phyloP scores from a whole-genome alignment of 2,113 vertebrate species.

The Pomatostomus ruficeps region DNA sequence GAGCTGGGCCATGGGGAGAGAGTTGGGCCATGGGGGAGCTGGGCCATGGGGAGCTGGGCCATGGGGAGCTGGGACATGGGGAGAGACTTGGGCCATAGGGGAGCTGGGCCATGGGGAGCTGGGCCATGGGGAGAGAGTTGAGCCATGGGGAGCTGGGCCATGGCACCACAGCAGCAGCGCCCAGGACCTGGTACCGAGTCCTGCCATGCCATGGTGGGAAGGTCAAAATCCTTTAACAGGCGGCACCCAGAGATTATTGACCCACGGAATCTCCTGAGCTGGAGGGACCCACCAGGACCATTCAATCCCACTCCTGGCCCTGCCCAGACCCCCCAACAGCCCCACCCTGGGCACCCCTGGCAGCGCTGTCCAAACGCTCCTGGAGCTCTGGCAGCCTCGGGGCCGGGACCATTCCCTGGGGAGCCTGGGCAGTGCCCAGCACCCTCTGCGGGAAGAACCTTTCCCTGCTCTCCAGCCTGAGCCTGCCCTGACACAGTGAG shows the following conservation, averaged over 20 bases:
- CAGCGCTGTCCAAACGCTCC: neutral
- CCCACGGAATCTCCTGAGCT: rapidly evolving
- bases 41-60: too few species aligned
- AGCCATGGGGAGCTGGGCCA: neutral
- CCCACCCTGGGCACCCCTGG: neutral
- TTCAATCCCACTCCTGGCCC: rapidly evolving
- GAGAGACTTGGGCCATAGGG: too few species aligned
- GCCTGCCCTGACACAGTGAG: rapidly evolving
- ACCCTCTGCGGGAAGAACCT: neutral
- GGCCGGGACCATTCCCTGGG: neutral
- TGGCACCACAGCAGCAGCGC: neutral
- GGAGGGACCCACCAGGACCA: rapidly evolving
- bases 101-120: neutral
- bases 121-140: neutral
- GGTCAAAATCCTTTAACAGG: neutral
- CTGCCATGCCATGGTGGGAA: rapidly evolving
- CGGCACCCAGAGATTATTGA: neutral
- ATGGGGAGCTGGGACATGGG: neutral
- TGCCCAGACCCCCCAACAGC: neutral
- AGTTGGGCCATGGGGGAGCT: neutral
- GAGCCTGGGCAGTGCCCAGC: neutral
- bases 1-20: too few species aligned
- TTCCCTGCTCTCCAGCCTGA: neutral
- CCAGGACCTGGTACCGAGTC: rapidly evolving
- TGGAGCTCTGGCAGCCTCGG: neutral